Evolutionary conservation across 2,888 invertebrate species (phyloP).

Genomic region (Calliphora vomitoria): DNA sequence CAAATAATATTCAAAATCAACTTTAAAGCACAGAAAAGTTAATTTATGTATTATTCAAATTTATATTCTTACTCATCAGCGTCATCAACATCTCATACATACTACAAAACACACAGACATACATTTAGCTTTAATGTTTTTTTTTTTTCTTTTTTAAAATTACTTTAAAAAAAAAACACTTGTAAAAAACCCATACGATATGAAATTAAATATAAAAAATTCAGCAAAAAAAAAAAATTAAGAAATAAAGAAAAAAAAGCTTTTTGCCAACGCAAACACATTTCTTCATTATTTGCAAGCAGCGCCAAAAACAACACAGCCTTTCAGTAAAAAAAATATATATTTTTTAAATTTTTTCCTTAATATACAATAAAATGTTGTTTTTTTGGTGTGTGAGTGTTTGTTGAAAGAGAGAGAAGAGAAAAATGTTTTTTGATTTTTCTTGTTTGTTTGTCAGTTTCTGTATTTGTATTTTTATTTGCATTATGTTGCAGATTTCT

Average conservation of each 20-base stretch:
- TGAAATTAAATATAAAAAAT: slow-evolving; percentile 16
- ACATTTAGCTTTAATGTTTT: slow-evolving; percentile 28
- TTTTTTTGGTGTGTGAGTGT: slow-evolving; percentile 51
- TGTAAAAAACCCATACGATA: slow-evolving; percentile 40
- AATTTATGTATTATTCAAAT: slow-evolving; percentile 60
- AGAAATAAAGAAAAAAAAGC: slow-evolving; percentile 43
- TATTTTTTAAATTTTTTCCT: slow-evolving; percentile 1
- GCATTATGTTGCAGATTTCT: slow-evolving; percentile 65
- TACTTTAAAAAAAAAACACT: background rate
- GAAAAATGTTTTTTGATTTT: background rate
- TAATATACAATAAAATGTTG: too few relatives aligned
- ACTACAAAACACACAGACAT: slow-evolving; percentile 44
- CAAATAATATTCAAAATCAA: slow-evolving; percentile 15
- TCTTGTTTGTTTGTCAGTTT: slow-evolving; percentile 30
- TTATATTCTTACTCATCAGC: slow-evolving; percentile 72
- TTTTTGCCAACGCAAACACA: slow-evolving; percentile 65
- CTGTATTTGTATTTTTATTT: slow-evolving; percentile 59
- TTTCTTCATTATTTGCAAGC: slow-evolving; percentile 67
- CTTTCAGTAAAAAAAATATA: slow-evolving; percentile 37
- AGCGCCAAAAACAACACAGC: slow-evolving; percentile 48
- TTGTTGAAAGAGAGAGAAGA: background rate
- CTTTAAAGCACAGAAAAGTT: slow-evolving; percentile 8
- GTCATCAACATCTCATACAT: slow-evolving; percentile 51
- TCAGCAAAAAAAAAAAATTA: slow-evolving; percentile 34
- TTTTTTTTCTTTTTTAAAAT: background rate